A percentile compares a stretch with the other conserved stretches of the same genome.
phyloP scores from a whole-genome alignment of 2,888 invertebrate species.

The Onthophagus sagittarius region DNA sequence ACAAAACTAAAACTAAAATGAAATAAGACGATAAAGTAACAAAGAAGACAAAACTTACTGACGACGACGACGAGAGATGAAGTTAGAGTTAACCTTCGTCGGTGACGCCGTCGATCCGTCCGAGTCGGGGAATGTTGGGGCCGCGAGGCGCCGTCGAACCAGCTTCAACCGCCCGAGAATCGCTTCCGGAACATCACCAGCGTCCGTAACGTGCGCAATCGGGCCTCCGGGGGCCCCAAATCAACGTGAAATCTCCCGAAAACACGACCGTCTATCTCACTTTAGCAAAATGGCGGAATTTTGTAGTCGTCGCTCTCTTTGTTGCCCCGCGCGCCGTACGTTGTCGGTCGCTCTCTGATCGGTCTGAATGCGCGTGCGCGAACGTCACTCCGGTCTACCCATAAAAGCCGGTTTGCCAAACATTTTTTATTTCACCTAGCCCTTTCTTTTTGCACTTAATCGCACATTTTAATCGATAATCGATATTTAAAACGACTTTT shows the following conservation, averaged over 20 bases:
- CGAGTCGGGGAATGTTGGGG: not conserved
- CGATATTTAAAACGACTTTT: too few species aligned
- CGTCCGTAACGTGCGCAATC: not conserved
- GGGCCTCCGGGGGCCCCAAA: conserved; percentile 24
- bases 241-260: conserved; percentile 39
- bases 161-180: not conserved
- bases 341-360: too few species aligned
- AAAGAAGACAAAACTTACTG: not conserved
- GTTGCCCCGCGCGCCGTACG: too few species aligned
- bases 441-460: too few species aligned
- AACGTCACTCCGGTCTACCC: too few species aligned
- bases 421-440: too few species aligned
- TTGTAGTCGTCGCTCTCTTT: too few species aligned
- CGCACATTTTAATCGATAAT: too few species aligned
- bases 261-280: conserved; percentile 50
- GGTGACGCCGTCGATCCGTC: conserved; percentile 10
- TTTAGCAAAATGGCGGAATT: conserved; percentile 50
- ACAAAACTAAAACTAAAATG: not conserved
- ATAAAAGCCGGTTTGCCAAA: too few species aligned
- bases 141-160: not conserved
- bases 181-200: conserved; percentile 1
- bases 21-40: not conserved
- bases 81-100: not conserved
- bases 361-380: too few species aligned
- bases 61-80: not conserved